These are phyloP conservation scores for Lycocerus yunnanus DNA, from an alignment of 2,888 invertebrate genomes.

Conservation along the genomic window DNA sequence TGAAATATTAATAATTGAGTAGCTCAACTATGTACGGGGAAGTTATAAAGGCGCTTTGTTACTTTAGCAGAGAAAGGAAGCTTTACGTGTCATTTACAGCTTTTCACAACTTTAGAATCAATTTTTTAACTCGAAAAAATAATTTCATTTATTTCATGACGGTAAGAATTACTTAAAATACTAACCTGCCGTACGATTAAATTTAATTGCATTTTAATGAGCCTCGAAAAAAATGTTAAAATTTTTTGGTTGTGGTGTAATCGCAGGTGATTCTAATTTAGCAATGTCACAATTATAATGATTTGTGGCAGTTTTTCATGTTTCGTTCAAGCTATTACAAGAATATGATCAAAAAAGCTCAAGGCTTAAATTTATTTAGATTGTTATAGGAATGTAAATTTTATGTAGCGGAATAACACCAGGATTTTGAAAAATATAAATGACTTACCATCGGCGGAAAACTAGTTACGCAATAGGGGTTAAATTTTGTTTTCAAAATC, in stretches of 20 bases:
- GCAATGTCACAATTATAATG: background rate
- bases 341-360: background rate
- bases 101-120: background rate
- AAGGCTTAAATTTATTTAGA: background rate
- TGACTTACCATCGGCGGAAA: background rate
- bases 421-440: background rate
- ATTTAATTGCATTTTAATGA: background rate
- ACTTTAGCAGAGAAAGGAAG: background rate
- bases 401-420: background rate
- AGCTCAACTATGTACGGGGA: background rate
- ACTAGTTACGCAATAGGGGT: too few species aligned
- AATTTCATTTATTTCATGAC: background rate
- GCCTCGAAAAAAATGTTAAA: background rate
- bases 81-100: background rate
- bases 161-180: background rate
- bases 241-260: background rate
- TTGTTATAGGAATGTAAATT: background rate
- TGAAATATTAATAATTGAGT: background rate
- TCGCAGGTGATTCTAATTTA: background rate
- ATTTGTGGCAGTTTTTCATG: background rate
- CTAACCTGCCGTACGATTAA: background rate
- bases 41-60: background rate
- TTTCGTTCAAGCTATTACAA: background rate
- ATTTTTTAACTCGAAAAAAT: background rate
- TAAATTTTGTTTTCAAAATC: too few species aligned